phyloP scores from a whole-genome alignment of 2,113 vertebrate species.

The Hippocampus mohnikei region DNA sequence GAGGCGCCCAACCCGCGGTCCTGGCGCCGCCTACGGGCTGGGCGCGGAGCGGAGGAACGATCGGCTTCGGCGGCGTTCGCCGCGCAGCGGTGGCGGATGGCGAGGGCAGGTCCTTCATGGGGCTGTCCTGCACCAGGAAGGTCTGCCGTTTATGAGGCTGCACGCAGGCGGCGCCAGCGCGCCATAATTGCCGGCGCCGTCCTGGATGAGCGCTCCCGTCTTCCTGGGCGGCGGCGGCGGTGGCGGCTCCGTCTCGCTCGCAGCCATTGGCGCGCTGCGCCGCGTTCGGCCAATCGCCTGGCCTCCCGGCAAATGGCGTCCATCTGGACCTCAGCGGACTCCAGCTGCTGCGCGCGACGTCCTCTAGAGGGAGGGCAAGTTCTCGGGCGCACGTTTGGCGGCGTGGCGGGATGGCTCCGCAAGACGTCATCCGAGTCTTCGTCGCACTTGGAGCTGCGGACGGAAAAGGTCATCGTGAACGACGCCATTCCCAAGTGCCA shows the following conservation, averaged over 20 bases:
- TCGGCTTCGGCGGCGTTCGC: background rate
- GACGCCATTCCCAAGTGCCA: too few relatives aligned
- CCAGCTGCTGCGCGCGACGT: constrained; percentile 50
- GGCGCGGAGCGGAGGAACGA: constrained; percentile 32
- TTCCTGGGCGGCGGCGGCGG: background rate
- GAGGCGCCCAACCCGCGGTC: constrained; percentile 23
- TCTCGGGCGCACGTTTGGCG: constrained; percentile 72
- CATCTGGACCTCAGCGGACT: constrained; percentile 82
- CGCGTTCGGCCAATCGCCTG: constrained; percentile 73
- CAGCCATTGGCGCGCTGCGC: constrained; percentile 48
- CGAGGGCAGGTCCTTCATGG: constrained; percentile 65
- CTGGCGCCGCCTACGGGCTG: constrained; percentile 62
- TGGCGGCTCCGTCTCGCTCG: accelerated
- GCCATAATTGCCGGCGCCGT: constrained; percentile 71
- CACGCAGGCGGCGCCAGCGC: constrained; percentile 63
- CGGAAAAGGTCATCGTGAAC: too few relatives aligned
- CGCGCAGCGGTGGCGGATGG: constrained; percentile 55
- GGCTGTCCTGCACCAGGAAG: constrained; percentile 78
- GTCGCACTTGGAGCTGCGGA: too few relatives aligned
- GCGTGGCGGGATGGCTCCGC: constrained; percentile 74
- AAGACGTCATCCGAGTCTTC: constrained; percentile 76
- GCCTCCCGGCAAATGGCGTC: constrained; percentile 87
- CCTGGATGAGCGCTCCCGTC: constrained; percentile 70
- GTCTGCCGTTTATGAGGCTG: constrained; percentile 85
- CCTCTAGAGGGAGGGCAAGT: constrained; percentile 26